Base-by-base conservation (phyloP, 2,888 invertebrate genomes). In the Yponomeuta plumbellus region DNA sequence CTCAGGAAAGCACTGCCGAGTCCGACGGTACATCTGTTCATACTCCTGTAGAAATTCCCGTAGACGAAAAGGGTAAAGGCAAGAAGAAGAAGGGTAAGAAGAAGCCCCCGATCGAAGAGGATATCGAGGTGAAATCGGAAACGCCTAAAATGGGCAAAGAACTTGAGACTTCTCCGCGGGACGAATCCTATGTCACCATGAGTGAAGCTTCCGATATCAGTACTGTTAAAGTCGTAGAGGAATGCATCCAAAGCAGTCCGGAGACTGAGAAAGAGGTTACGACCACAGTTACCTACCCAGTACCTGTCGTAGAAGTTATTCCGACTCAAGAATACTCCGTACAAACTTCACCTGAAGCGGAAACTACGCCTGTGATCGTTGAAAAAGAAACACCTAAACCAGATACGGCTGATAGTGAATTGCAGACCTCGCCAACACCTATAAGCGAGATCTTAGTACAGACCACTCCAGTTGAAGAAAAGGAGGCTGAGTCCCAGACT, bases 171-270 rank as follows among this genome's bases (percentile, higher is more conserved):
- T 84, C 93, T 3, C 93, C 93, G 1, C 88, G 88, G 68, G 92
- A 92, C 69, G 94, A 93, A 73, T 93, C 93, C 5, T 93, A 92
- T 70, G 92, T 88, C 72, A 92, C 92, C 4, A 84, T 94, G 67
- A 93, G 93, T 69, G 93, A 93, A 72, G 86, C 84, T 64, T 92
- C 93, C 11, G 92, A 93, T 66, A 89, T 92, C 3, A 89, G 88
- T 22, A 92, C 93, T 8, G 93, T 94, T 0, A 95, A 94, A 86
- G 88, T 95, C 40, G 80, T 95, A 13, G 94, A 95, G 84, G 94
- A 95, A 85, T 90, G 90, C 67, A 72, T 94, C 11, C 81, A 93
- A 59, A 88, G 92, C 22, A 88, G 93, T 66, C 92, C 93, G 21
- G 92, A 89, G 71, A 76, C 76, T 11, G 76, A 85, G 64, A 79